phyloP scores from a whole-genome alignment of 1,140 invertebrate genomes.

The Panonychus citri region DNA sequence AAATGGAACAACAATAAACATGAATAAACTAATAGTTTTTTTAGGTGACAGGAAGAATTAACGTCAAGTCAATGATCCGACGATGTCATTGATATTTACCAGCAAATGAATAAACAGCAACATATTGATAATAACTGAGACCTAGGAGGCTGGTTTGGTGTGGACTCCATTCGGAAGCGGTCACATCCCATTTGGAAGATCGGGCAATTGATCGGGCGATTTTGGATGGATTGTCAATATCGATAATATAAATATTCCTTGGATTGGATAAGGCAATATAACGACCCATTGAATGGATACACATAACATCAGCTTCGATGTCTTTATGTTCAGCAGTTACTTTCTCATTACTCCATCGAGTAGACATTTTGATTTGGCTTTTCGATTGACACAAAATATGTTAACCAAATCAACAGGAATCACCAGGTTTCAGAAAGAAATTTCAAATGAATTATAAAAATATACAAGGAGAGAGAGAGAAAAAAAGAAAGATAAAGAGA shows the following conservation, averaged over 20 bases:
- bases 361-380: not conserved
- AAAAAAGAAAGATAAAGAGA: too few relatives aligned
- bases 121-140: slow-evolving; percentile 33
- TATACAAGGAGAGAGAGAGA: too few relatives aligned
- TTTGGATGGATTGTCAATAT: slow-evolving; percentile 43
- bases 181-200: slow-evolving; percentile 80
- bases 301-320: not conserved
- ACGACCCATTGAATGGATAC: not conserved
- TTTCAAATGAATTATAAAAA: too few relatives aligned
- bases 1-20: slow-evolving; percentile 3
- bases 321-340: not conserved
- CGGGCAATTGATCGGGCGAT: slow-evolving; percentile 50
- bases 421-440: too few relatives aligned
- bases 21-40: too few relatives aligned
- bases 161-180: slow-evolving; percentile 74
- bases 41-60: too few relatives aligned
- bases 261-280: slow-evolving; percentile 29
- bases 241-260: slow-evolving; percentile 53
- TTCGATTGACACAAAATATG: too few relatives aligned
- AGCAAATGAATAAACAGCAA: slow-evolving; percentile 9
- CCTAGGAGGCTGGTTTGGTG: slow-evolving; percentile 59
- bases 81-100: too few relatives aligned
- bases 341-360: not conserved
- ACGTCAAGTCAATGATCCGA: too few relatives aligned
- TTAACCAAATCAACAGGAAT: too few relatives aligned